These are phyloP conservation scores for Trissolcus japonicus DNA, from an alignment of 2,888 invertebrate genomes.

Conservation along the genomic window DNA sequence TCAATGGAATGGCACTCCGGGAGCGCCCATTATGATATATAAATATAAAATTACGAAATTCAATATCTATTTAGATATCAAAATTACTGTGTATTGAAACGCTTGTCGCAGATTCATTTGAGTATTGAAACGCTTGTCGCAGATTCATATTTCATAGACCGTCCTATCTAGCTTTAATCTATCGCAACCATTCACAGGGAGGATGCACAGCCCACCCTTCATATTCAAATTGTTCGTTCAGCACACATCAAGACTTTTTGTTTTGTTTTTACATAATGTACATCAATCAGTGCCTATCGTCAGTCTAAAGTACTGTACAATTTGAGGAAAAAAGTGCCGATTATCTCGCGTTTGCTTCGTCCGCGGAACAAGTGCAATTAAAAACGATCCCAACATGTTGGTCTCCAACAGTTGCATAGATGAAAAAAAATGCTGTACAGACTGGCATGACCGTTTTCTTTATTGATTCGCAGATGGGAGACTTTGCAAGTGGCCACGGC, in stretches of 20 bases:
- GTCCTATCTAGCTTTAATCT: slow-evolving; percentile 38
- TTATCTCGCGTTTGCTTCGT: slow-evolving; percentile 15
- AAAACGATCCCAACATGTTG: slow-evolving; percentile 25
- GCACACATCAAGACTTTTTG: slow-evolving; percentile 34
- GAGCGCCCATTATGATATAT: slow-evolving; percentile 8
- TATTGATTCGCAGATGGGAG: slow-evolving; percentile 14
- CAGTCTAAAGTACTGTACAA: slow-evolving; percentile 48
- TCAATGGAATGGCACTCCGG: neutral
- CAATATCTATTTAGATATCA: slow-evolving; percentile 28
- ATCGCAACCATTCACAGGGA: slow-evolving; percentile 21
- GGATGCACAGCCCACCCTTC: slow-evolving; percentile 5
- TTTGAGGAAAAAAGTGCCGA: slow-evolving; percentile 27
- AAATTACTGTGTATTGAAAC: slow-evolving; percentile 30
- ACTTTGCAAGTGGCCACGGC: neutral
- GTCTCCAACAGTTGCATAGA: slow-evolving; percentile 8
- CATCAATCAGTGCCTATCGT: slow-evolving; percentile 47
- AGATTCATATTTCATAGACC: slow-evolving; percentile 25
- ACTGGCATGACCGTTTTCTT: too few relatives aligned
- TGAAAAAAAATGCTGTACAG: too few relatives aligned
- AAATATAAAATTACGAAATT: slow-evolving; percentile 34
- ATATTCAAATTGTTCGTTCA: slow-evolving; percentile 23
- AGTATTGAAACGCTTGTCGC: slow-evolving; percentile 12
- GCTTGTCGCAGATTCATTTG: slow-evolving; percentile 12
- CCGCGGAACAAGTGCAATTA: slow-evolving; percentile 25
- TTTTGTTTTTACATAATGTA: slow-evolving; percentile 55